Evolutionary conservation across 2,888 invertebrate genomes (phyloP).

Genomic region (Baronia brevicornis): DNA sequence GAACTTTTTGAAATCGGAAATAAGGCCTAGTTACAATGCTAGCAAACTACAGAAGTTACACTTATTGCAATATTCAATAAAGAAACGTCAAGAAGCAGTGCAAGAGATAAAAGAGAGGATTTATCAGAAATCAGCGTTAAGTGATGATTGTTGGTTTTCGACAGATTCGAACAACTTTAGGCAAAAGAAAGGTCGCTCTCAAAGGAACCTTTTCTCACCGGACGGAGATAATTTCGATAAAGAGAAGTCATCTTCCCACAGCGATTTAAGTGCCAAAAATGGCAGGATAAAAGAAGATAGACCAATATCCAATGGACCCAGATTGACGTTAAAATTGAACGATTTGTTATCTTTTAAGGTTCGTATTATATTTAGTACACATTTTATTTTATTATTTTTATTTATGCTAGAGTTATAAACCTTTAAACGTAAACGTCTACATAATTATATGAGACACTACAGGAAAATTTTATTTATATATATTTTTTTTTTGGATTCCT

Average conservation of each 20-base stretch:
- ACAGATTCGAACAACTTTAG: slow-evolving; percentile 32
- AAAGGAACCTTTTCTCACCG: slow-evolving; percentile 51
- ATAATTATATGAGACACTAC: too few relatives aligned
- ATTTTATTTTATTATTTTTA: neutral
- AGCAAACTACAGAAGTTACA: slow-evolving; percentile 82
- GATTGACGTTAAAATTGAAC: slow-evolving; percentile 59
- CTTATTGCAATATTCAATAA: slow-evolving; percentile 81
- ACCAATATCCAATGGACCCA: slow-evolving; percentile 49
- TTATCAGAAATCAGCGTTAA: slow-evolving; percentile 59
- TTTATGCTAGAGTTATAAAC: neutral
- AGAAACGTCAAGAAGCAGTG: slow-evolving; percentile 79
- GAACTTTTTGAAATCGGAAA: slow-evolving; percentile 75
- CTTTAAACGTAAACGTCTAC: neutral
- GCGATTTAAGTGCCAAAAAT: slow-evolving; percentile 42
- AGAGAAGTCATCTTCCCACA: slow-evolving; percentile 40
- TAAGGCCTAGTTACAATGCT: slow-evolving; percentile 83
- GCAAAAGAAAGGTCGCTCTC: slow-evolving; percentile 45
- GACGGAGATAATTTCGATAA: slow-evolving; percentile 40
- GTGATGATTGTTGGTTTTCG: slow-evolving; percentile 33
- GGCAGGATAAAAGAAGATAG: slow-evolving; percentile 50
- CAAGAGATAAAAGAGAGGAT: slow-evolving; percentile 68
- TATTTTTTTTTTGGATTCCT: too few relatives aligned
- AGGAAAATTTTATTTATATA: too few relatives aligned
- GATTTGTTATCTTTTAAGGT: slow-evolving; percentile 70
- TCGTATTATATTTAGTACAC: too few relatives aligned